Conservation (phyloP, 2,888 invertebrate species). For the Odontocerum albicorne region DNA sequence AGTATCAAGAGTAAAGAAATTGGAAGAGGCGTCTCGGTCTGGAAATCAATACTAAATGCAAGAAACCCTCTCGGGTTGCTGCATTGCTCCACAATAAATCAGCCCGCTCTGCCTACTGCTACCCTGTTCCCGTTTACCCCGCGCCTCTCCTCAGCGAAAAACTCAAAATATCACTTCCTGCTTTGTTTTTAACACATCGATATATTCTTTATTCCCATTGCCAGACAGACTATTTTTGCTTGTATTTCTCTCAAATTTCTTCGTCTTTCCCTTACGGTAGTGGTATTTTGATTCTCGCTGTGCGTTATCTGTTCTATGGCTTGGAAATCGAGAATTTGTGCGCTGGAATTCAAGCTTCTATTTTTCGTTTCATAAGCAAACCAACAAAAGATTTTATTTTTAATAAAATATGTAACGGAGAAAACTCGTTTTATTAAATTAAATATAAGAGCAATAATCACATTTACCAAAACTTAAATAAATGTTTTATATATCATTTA, state of each 20-base stretch:
- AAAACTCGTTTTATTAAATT: too few relatives aligned
- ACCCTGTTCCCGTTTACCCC: constrained; percentile 20
- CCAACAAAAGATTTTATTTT: too few relatives aligned
- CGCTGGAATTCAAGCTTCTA: constrained; percentile 26
- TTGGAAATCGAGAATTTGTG: constrained; percentile 37
- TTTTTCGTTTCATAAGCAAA: constrained; percentile 17
- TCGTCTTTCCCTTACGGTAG: background rate
- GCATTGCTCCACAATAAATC: constrained; percentile 61
- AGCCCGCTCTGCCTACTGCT: constrained; percentile 41
- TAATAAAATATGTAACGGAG: too few relatives aligned
- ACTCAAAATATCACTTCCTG: constrained; percentile 9
- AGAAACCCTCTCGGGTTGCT: constrained; percentile 45
- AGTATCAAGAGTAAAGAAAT: too few relatives aligned
- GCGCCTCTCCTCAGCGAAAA: constrained; percentile 2
- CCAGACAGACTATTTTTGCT: constrained; percentile 4
- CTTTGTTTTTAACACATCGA: constrained; percentile 7
- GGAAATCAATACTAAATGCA: constrained; percentile 63
- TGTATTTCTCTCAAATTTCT: background rate
- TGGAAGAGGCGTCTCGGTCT: too few relatives aligned
- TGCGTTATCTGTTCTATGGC: constrained; percentile 35
- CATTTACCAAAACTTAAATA: too few relatives aligned
- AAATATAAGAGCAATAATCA: too few relatives aligned
- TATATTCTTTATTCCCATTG: background rate
- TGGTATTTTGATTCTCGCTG: constrained; percentile 1
- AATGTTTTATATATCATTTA: too few relatives aligned